Evolutionary conservation across 2,797 vertebrate genomes (phyloP), one percentile per base, ranked within the genome.

Genomic region (Muraenolepis orangiensis): DNA sequence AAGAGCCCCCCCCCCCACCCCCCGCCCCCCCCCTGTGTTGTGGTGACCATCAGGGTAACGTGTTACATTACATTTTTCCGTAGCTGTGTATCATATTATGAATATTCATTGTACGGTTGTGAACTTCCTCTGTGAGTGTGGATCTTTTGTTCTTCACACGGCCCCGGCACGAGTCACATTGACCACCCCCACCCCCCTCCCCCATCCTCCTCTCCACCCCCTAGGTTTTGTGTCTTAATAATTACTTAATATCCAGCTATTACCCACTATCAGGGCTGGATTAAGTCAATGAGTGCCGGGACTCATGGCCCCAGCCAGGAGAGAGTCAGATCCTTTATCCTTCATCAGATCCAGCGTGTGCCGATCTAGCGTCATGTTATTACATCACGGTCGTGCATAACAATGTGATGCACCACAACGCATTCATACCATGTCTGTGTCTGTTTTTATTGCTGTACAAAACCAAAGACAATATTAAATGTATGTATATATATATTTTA

Each of bases 211-310:
- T n/a, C n/a, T n/a, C n/a, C n/a, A n/a, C n/a, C n/a, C 10, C 36
- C 36, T 3, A 76, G 80, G 85, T 78, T 84, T 87, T 83, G 72
- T 84, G 87, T n/a, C n/a, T n/a, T n/a, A n/a, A n/a, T 88, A 91
- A 93, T 91, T 90, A 91, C 86, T 88, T 81, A 80, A 89, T 85
- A 91, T 89, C 83, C 86, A 88, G 74, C 86, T 91, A 90, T 91
- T 91, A 89, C 75, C 82, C 71, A 69, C 90, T 89, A 91, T 91
- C 88, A 88, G 83, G 86, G 74, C 80, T 10, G 86, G 87, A 88
- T 92, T 90, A 92, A 91, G 87, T 89, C 87, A 87, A 85, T 88
- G 87, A 91, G 89, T 79, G 46, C 76, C 74, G 86, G 85, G 88
- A 87, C 84, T 84, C 83, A 72, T 91, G 87, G 87, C 77, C 87